Base-by-base conservation (phyloP, 2,113 vertebrate species). In the Galbula dea region DNA sequence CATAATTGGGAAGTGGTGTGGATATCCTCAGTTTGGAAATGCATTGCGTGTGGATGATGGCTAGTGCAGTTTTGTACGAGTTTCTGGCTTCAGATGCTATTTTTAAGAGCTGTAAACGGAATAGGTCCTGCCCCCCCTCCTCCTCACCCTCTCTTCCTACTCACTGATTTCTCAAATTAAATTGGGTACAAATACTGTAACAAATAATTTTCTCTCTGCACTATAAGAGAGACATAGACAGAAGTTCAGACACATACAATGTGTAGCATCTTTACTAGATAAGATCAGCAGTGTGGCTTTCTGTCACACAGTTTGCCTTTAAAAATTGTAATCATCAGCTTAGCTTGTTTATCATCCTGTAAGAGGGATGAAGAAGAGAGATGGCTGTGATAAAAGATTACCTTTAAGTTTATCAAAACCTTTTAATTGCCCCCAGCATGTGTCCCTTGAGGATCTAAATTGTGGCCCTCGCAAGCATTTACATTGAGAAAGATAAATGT, bases 51-150 rank as follows among this genome's bases (percentile, higher is more conserved):
- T 83, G 87, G 84, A 72, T 77, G 86, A 41, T 37, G 94, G 84
- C 86, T 80, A 46, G 83, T 39, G 94, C 82, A 36, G 66, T 85
- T 88, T 93, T 92, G 36, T 59, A 58, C 52, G 89, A 79, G 85
- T 37, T 94, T 85, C 91, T 94, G 92, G 43, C 73, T 96, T 75
- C 9, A 0, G 41, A 41, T 76, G 83, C 81, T 95, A 92, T 96
- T 97, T 95, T 91, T 94, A 96, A 95, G 77, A 94, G 82, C 92
- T 93, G 80, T 92, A 94, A 92, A 88, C 83, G 79, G 79, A 93
- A 75, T 46, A 52, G 86, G 81, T 79, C 71, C 71, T 94, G 88
- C 77, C 22, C 57, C 32, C 24, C 2, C 39, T 10, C 23, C 54
- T 36, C 83, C 91, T 46, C 23, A 59, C 61, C 30, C 48, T 84